Evolutionary conservation across 2,797 vertebrate genomes (phyloP).

Genomic region (Gambelia wislizenii): DNA sequence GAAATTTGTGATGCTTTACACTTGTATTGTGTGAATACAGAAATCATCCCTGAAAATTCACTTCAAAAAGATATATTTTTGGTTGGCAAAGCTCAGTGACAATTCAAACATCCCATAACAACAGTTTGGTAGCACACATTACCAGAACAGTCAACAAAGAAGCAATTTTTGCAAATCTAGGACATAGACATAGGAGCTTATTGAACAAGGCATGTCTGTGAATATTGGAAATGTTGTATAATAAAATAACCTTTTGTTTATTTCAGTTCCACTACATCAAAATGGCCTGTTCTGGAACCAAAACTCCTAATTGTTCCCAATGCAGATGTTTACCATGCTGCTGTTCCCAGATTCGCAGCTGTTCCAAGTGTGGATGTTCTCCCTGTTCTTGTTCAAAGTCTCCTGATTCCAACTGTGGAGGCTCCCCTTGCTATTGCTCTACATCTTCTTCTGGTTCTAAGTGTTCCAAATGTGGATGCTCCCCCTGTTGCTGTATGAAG

Average conservation of each 20-base stretch:
- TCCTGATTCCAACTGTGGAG: background rate
- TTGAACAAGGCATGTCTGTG: background rate
- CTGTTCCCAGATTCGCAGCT: background rate
- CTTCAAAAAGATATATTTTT: background rate
- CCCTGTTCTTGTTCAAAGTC: background rate
- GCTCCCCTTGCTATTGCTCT: background rate
- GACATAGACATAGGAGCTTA: background rate
- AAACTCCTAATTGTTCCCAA: background rate
- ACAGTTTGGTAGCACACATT: background rate
- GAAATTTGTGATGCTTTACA: no score
- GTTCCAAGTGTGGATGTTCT: background rate
- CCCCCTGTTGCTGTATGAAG: background rate
- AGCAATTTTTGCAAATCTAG: background rate
- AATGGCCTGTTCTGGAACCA: constrained; percentile 3
- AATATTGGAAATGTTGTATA: background rate
- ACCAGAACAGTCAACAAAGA: background rate
- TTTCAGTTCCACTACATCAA: background rate
- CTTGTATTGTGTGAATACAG: no score
- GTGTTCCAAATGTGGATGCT: background rate
- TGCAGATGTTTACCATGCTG: background rate
- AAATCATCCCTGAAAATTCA: no score
- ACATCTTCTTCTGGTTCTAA: background rate
- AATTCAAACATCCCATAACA: background rate
- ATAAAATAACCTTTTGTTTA: background rate
- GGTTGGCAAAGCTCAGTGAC: background rate